Base-by-base conservation (phyloP, 2,888 invertebrate genomes). In the Terebella lapidaria region DNA sequence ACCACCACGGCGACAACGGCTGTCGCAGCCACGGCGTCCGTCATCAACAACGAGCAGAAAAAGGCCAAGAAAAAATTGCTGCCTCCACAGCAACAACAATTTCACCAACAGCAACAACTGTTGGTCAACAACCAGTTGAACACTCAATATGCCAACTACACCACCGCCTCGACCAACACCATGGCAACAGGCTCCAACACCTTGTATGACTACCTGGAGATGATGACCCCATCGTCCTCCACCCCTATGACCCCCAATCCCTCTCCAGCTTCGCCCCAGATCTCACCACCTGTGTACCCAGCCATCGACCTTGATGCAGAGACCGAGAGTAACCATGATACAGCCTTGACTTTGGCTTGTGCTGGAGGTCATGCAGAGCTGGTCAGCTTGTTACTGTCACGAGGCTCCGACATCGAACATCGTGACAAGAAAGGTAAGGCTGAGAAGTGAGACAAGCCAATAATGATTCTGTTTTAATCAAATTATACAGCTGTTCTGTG, bases 301-400 rank as follows among this genome's bases (percentile, higher is more conserved):
- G 28, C 62, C 3, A 70, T 82, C 27, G 94, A 97, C 81, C 90
- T 99, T 67, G 95, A 99, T 83, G 93, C 94, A 4, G 94, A 94
- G 84, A 99, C 97, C 0, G 97, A 99, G 82, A 93, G 92, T 73
- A 97, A 97, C 84, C 94, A 95, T 82, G 99, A 99, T 83, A 99
- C 99, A 2, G 96, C 97, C 58, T 85, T 99, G 60, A 97, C 97
- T 35, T 85, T 99, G 63, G 97, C 97, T 54, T 96, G 95, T 82
- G 93, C 94, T 62, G 95, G 95, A 65, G 83, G 82, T 24, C 96
- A 97, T 0, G 92, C 94, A 76, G 95, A 97, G 75, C 86, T 97
- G 24, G 96, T 96, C 10, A 91, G 92, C 78, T 84, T 99, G 74
- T 85, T 99, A 66, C 86, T 99, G 56, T 88, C 88, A 68, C 87